Conservation (phyloP, 1,140 invertebrate genomes). For the Coelopa frigida region DNA sequence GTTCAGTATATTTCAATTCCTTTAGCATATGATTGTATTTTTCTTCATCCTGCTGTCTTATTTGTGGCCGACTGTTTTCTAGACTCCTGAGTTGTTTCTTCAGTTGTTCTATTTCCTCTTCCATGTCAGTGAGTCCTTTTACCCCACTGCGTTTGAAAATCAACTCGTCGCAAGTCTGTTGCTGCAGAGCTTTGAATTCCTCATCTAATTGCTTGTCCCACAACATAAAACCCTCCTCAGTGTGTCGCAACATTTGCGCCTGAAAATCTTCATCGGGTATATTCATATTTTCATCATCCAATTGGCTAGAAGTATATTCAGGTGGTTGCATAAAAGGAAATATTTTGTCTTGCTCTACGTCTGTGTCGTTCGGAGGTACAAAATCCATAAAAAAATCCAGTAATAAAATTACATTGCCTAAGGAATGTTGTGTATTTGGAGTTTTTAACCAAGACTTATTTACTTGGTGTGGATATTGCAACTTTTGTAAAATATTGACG, state of each 20-base stretch:
- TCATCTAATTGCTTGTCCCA: constrained; percentile 23
- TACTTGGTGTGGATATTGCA: constrained; percentile 33
- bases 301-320: not conserved
- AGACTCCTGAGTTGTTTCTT: not conserved
- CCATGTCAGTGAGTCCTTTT: constrained; percentile 3
- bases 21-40: not conserved
- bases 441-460: constrained; percentile 41
- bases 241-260: constrained; percentile 13
- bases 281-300: too few species aligned
- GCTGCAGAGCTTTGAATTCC: constrained; percentile 16
- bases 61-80: constrained; percentile 3
- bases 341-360: too few species aligned
- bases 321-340: too few species aligned
- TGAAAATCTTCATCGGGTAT: constrained; percentile 21
- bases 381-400: constrained; percentile 38
- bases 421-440: constrained; percentile 33
- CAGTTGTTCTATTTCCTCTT: constrained; percentile 9
- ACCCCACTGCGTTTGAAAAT: constrained; percentile 17
- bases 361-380: constrained; percentile 18
- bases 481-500: constrained; percentile 25
- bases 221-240: constrained; percentile 17
- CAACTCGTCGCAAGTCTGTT: constrained; percentile 15
- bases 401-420: constrained; percentile 37
- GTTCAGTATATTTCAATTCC: constrained; percentile 5
- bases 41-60: too few species aligned